phyloP scores from a whole-genome alignment of 2,113 vertebrate species.

The Lynx canadensis region DNA sequence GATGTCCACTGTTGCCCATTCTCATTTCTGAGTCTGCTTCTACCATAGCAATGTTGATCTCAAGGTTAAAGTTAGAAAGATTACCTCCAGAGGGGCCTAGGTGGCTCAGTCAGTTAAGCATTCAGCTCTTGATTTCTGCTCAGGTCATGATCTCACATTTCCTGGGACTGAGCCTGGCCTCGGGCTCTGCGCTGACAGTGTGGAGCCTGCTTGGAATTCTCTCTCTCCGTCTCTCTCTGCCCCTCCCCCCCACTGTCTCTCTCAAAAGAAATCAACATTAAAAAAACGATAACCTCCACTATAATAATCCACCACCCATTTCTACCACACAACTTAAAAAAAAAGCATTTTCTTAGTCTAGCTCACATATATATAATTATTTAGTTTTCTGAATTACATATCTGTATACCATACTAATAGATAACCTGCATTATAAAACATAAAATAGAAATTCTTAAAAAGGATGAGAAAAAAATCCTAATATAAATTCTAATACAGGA shows the following conservation, averaged over 20 bases:
- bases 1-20: no score
- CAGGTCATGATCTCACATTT: no score
- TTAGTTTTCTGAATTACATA: slow-evolving; percentile 13
- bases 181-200: no score
- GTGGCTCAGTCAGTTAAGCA: no score
- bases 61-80: neutral
- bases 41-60: rapidly evolving
- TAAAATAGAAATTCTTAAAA: neutral
- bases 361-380: neutral
- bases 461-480: neutral
- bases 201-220: no score
- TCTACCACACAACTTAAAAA: neutral
- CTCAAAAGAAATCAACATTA: no score
- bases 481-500: neutral
- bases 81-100: neutral
- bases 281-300: neutral
- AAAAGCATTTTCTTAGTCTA: neutral
- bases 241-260: no score
- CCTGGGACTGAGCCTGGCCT: no score
- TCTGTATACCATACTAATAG: neutral
- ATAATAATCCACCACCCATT: neutral
- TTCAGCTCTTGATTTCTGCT: no score
- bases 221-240: no score
- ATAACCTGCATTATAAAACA: slow-evolving; percentile 6
- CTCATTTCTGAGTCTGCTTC: neutral